phyloP scores from a whole-genome alignment of 2,888 invertebrate species.

The Sarcophaga variegata region DNA sequence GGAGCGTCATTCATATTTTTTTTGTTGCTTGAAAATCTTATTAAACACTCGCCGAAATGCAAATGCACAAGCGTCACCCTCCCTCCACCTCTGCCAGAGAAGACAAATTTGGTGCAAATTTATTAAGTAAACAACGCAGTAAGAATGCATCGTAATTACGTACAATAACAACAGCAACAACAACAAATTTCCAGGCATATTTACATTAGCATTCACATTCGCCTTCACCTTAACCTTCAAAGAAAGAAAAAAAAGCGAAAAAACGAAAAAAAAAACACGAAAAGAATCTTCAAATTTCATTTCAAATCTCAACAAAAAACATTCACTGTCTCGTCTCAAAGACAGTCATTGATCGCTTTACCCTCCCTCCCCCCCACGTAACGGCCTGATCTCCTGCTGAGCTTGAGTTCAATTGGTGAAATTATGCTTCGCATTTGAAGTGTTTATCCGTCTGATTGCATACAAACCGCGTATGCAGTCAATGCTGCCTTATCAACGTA shows the following conservation, averaged over 20 bases:
- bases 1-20: neutral
- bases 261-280: no score
- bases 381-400: no score
- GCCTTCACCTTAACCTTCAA: slow-evolving; percentile 67
- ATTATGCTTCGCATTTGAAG: no score
- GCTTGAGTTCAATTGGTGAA: no score
- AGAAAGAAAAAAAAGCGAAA: neutral
- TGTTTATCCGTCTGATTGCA: no score
- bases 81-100: neutral
- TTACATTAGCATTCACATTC: slow-evolving; percentile 33
- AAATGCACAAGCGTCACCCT: no score
- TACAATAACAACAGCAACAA: no score
- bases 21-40: neutral
- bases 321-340: neutral
- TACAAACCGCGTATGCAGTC: no score
- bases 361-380: no score
- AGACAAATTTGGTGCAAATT: neutral
- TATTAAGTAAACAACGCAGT: neutral
- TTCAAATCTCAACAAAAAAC: neutral
- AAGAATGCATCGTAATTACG: neutral
- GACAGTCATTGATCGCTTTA: neutral
- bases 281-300: neutral
- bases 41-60: neutral
- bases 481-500: no score
- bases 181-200: no score